Evolutionary conservation across 2,113 vertebrate genomes (phyloP).

Genomic region (Sander lucioperca): DNA sequence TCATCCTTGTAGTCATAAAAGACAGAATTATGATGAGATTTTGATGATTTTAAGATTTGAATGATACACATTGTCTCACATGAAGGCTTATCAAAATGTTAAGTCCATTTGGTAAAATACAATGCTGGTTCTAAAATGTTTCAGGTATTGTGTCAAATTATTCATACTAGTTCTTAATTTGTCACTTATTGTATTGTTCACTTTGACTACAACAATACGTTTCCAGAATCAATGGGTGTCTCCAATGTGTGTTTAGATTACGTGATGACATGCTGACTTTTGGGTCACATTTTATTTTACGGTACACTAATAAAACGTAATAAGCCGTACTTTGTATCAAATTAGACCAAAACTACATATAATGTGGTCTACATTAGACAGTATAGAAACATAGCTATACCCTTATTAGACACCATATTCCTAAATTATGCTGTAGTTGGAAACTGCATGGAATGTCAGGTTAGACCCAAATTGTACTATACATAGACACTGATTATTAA

Average conservation of each 20-base stretch:
- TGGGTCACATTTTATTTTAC: no score
- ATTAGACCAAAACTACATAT: no score
- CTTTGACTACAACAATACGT: neutral
- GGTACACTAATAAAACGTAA: no score
- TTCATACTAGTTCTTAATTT: neutral
- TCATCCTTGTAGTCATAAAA: neutral
- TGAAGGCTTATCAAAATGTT: neutral
- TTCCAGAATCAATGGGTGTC: conserved; percentile 9
- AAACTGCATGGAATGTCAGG: no score
- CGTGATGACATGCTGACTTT: neutral
- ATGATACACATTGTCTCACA: conserved; percentile 16
- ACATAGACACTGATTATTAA: no score
- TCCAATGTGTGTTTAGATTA: conserved; percentile 5
- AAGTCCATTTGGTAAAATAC: neutral
- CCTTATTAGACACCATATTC: no score
- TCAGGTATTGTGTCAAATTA: neutral
- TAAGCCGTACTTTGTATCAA: no score
- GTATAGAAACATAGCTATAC: no score
- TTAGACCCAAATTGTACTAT: no score
- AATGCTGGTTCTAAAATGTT: neutral
- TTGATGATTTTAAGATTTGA: conserved; percentile 17
- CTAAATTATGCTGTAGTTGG: no score
- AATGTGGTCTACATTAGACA: no score
- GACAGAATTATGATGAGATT: conserved; percentile 2
- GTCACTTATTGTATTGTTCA: neutral